A percentile compares a stretch with the other conserved stretches of the same genome.
phyloP scores from a whole-genome alignment of 2,888 invertebrate species.

The Pterostichus niger region DNA sequence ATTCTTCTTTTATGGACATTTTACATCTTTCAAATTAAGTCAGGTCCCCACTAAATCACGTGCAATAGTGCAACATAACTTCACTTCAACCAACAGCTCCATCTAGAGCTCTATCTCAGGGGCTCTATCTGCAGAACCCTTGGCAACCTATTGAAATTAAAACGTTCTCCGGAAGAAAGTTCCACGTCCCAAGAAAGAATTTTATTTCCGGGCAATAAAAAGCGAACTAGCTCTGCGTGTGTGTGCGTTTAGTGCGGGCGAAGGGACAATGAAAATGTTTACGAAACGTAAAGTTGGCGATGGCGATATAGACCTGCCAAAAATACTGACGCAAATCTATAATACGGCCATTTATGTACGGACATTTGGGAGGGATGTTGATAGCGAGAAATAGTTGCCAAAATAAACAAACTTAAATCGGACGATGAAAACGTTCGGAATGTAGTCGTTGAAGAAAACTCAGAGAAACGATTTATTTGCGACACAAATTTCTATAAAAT shows the following conservation, averaged over 20 bases:
- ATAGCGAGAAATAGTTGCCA: constrained; percentile 15
- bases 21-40: no score
- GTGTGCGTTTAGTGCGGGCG: constrained; percentile 30
- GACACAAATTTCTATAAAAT: no score
- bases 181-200: constrained; percentile 38
- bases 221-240: constrained; percentile 20
- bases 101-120: no score
- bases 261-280: constrained; percentile 49
- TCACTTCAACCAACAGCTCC: no score
- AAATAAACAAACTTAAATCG: constrained; percentile 23
- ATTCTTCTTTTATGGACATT: no score
- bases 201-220: constrained; percentile 54
- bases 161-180: constrained; percentile 24
- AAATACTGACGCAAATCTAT: constrained; percentile 30
- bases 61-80: no score
- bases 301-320: constrained; percentile 28
- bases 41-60: no score
- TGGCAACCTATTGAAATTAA: constrained; percentile 27
- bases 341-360: constrained; percentile 38
- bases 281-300: constrained; percentile 40
- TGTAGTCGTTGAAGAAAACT: background rate
- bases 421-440: background rate
- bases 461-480: no score
- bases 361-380: background rate
- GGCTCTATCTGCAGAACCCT: no score